phyloP scores from a whole-genome alignment of 2,888 invertebrate species.

The Phortica okadai region DNA sequence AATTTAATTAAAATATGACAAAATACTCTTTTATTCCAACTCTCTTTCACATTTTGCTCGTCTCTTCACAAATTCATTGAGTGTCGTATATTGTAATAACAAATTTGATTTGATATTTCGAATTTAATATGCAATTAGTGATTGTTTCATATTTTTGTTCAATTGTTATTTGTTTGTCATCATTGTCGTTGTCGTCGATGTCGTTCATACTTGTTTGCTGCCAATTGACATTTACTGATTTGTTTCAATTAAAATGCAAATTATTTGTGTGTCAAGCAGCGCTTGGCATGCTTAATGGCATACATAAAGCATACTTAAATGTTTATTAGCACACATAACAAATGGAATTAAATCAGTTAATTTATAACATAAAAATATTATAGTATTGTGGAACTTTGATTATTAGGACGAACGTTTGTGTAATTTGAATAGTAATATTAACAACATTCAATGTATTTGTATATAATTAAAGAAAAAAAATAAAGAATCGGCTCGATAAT shows the following conservation, averaged over 20 bases:
- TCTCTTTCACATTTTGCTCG: background rate
- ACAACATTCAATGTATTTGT: too few relatives aligned
- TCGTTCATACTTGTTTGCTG: too few relatives aligned
- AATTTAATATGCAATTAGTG: conserved; percentile 1
- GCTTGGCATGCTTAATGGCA: too few relatives aligned
- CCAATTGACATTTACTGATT: background rate
- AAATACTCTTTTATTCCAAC: background rate
- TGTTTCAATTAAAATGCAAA: background rate
- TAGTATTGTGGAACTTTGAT: too few relatives aligned
- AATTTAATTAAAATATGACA: background rate
- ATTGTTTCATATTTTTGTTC: background rate
- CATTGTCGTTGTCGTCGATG: background rate
- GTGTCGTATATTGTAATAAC: background rate
- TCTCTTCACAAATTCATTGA: background rate
- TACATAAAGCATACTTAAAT: too few relatives aligned
- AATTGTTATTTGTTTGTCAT: background rate
- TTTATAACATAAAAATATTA: too few relatives aligned
- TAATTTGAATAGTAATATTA: too few relatives aligned
- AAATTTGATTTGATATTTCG: background rate
- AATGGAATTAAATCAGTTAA: too few relatives aligned
- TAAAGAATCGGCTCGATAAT: too few relatives aligned
- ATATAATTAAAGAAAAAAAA: too few relatives aligned
- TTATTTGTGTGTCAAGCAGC: background rate
- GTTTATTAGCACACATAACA: too few relatives aligned
- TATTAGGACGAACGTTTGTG: too few relatives aligned